A percentile compares a stretch with the other conserved stretches of the same genome.
Evolutionary conservation across 1,140 invertebrate species (phyloP).

Genomic region (Bombyx mandarina): DNA sequence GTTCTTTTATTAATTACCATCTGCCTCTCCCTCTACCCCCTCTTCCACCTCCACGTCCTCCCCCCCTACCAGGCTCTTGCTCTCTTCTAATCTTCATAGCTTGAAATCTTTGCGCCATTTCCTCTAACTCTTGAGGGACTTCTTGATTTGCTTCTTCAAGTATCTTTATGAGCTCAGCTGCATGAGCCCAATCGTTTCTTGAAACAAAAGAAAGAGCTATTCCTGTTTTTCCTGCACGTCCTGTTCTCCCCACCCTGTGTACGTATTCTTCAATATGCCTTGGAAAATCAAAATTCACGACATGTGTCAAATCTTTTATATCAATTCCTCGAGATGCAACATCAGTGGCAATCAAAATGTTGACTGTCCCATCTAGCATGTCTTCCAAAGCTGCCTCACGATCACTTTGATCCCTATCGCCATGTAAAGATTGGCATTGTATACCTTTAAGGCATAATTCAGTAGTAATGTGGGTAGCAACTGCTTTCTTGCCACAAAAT

Average conservation of each 20-base stretch:
- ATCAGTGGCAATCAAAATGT: slow-evolving; percentile 94
- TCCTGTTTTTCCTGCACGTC: slow-evolving; percentile 87
- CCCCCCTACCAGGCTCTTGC: slow-evolving; percentile 45
- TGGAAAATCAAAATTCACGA: slow-evolving; percentile 90
- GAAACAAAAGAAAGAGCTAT: slow-evolving; percentile 87
- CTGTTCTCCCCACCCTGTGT: slow-evolving; percentile 89
- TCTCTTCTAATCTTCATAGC: slow-evolving; percentile 75
- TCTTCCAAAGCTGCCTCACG: slow-evolving; percentile 88
- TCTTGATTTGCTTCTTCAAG: slow-evolving; percentile 82
- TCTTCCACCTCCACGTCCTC: slow-evolving; percentile 28
- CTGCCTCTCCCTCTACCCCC: slow-evolving; percentile 2
- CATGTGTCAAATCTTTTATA: slow-evolving; percentile 91
- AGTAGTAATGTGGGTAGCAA: slow-evolving; percentile 85
- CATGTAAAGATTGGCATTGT: slow-evolving; percentile 85
- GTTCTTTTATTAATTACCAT: too few species aligned
- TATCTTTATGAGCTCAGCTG: slow-evolving; percentile 86
- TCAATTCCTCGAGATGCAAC: slow-evolving; percentile 93
- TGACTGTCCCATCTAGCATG: slow-evolving; percentile 80
- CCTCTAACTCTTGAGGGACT: slow-evolving; percentile 79
- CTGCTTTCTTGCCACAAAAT: slow-evolving; percentile 88
- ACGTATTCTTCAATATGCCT: slow-evolving; percentile 93
- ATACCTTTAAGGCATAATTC: slow-evolving; percentile 81
- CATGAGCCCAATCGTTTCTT: slow-evolving; percentile 83
- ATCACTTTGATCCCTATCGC: slow-evolving; percentile 89
- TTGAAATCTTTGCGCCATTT: slow-evolving; percentile 79